phyloP scores from a whole-genome alignment of 1,140 invertebrate genomes.

The Caerostris extrusa region DNA sequence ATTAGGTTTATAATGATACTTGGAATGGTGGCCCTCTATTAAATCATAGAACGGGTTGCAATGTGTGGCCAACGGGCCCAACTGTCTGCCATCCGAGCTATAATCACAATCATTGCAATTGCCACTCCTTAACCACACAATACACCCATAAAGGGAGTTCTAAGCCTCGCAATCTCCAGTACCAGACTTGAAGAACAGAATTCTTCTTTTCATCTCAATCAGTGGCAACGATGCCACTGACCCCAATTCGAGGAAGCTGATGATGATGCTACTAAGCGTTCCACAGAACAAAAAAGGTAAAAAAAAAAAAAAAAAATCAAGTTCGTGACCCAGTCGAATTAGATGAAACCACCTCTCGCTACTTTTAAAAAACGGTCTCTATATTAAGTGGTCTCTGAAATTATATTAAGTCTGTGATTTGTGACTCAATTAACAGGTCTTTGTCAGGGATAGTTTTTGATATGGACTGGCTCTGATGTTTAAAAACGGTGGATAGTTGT shows the following conservation, averaged over 20 bases:
- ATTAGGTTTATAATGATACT: too few species aligned
- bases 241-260: constrained; percentile 8
- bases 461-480: too few species aligned
- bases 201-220: background rate
- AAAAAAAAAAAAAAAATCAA: background rate
- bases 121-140: background rate
- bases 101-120: too few species aligned
- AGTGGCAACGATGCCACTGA: constrained; percentile 31
- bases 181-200: background rate
- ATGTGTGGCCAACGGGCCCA: too few species aligned
- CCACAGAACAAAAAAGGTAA: constrained; percentile 22
- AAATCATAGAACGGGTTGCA: too few species aligned
- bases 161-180: background rate
- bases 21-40: too few species aligned
- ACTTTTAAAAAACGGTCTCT: background rate
- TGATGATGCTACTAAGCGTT: constrained; percentile 43
- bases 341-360: background rate
- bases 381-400: background rate
- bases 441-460: too few species aligned
- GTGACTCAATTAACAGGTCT: background rate
- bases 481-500: too few species aligned
- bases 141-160: background rate
- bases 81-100: too few species aligned
- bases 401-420: background rate
- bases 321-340: constrained; percentile 15